Evolutionary conservation across 2,113 vertebrate genomes (phyloP).

Genomic region (Ctenodactylus gundi): DNA sequence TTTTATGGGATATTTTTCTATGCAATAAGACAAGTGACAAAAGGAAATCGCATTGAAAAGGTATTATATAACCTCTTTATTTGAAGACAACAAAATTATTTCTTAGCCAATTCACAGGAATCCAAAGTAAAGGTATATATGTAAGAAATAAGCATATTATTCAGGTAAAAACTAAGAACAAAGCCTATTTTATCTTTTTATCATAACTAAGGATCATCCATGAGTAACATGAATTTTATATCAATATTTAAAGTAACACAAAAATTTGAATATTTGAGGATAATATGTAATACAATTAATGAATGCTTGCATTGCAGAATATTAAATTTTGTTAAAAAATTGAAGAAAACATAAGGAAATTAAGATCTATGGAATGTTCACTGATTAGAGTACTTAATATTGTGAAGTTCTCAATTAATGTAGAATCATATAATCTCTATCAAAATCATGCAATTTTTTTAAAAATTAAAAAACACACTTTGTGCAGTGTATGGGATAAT

Average conservation of each 20-base stretch:
- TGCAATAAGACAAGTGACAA: not conserved
- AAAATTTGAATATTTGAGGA: not conserved
- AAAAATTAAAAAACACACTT: not conserved
- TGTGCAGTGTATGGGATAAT: not conserved
- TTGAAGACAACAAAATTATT: not conserved
- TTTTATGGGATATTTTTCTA: not conserved
- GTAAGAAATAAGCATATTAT: too few relatives aligned
- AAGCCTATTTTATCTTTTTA: not conserved
- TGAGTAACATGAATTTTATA: not conserved
- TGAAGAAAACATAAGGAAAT: not conserved
- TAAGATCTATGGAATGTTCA: not conserved
- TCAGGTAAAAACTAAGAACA: too few relatives aligned
- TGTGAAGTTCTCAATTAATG: not conserved
- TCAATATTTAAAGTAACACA: not conserved
- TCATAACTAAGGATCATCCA: not conserved
- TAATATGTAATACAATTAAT: not conserved
- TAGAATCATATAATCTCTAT: not conserved
- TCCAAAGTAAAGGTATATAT: not conserved
- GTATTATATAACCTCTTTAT: not conserved
- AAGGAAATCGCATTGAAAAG: not conserved
- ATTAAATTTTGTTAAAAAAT: not conserved
- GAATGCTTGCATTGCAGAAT: not conserved
- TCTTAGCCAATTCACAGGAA: not conserved
- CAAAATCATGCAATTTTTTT: not conserved
- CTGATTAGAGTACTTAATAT: not conserved